Evolutionary conservation across 2,797 vertebrate genomes (phyloP), one percentile per base, ranked within the genome.

Genomic region (Mormyrus proboscirostris): DNA sequence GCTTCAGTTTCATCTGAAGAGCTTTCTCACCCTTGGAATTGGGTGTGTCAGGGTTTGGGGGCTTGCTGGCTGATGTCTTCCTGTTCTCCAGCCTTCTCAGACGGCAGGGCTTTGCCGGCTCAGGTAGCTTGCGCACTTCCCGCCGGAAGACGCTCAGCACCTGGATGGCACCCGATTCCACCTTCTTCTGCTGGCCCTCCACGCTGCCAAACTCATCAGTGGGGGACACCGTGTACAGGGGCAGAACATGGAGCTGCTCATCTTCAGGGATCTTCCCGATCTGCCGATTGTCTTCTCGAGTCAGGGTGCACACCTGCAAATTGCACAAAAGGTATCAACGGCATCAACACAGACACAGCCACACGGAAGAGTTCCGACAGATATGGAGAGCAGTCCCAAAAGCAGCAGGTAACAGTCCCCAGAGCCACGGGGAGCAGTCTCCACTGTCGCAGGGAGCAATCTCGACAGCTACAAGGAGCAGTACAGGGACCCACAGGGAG

Each of bases 231-330:
- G 97, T 99, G 93, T 99, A 99, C 88, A 99, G 94, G 0, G 99
- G 99, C 93, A 99, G 94, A 50, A 99, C 98, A 0, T 99, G 99
- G 89, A 99, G 97, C 94, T 99, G 99, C 92, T 99, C 99, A 2
- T 99, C 99, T 49, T 98, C 96, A 49, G 99, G 97, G 89, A 96
- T 96, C 90, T 96, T 97, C 89, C 97, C 97, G 90, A 97, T 95
- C 90, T 96, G 96, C 85, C 98, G 96, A 95, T 99, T 99, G 95
- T 99, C 98, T 95, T 99, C 97, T 91, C 96, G 96, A 87, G 98
- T 99, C 93, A 99, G 96, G 65, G 98, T 99, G 93, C 98, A 99
- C 55, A 99, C 99, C 99, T 99, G 92, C 91, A 65, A 22, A 14
- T 7, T n/a, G 19, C 9, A 57, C 65, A 62, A 86, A 49, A 62